Conservation (phyloP, 2,888 invertebrate species). For the Hydropsyche betteni region DNA sequence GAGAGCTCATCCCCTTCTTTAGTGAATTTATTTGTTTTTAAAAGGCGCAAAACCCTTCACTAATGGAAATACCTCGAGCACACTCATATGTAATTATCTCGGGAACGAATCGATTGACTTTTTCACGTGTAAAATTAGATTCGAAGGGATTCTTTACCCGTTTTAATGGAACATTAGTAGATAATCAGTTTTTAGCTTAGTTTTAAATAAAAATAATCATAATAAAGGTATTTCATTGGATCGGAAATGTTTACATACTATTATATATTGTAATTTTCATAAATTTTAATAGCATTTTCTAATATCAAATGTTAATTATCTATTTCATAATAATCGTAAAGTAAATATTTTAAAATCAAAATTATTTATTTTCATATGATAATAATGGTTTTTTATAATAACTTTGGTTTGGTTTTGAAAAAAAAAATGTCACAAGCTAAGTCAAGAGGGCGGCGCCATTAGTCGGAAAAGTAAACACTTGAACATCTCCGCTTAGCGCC, state of each 20-base stretch:
- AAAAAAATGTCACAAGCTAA: constrained; percentile 9
- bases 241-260: too few relatives aligned
- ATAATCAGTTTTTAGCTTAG: too few relatives aligned
- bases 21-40: constrained; percentile 23
- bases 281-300: too few relatives aligned
- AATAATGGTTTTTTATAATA: too few relatives aligned
- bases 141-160: neutral
- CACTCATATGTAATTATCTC: constrained; percentile 4
- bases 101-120: neutral
- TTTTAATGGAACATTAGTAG: too few relatives aligned
- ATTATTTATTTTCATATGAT: too few relatives aligned
- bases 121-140: neutral
- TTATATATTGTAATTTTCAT: too few relatives aligned
- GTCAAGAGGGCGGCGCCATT: constrained; percentile 36
- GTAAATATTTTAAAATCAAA: too few relatives aligned
- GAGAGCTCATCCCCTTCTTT: constrained; percentile 18
- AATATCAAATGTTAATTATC: too few relatives aligned
- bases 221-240: too few relatives aligned
- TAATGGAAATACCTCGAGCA: constrained; percentile 20
- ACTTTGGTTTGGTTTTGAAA: neutral
- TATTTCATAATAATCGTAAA: too few relatives aligned
- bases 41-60: constrained; percentile 33
- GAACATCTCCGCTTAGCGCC: constrained; percentile 20
- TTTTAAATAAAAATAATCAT: too few relatives aligned
- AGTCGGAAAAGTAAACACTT: constrained; percentile 29